These are phyloP conservation scores for Calliphora vicina DNA, from an alignment of 1,140 invertebrate species.

Conservation along the genomic window DNA sequence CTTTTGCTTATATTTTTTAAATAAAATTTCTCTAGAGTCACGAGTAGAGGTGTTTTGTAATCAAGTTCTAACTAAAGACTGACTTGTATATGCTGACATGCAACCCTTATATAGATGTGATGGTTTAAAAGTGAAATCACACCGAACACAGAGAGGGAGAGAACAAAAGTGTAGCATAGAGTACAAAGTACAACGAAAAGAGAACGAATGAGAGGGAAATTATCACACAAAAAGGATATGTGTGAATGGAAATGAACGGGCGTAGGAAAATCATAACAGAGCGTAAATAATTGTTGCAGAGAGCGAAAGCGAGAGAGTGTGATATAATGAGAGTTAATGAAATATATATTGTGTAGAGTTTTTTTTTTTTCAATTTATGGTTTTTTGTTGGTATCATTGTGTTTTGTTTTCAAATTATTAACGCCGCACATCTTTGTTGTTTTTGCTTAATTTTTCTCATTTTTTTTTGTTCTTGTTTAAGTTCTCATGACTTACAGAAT, in stretches of 20 bases:
- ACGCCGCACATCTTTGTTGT: neutral
- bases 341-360: neutral
- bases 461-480: neutral
- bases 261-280: conserved; percentile 29
- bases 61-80: conserved; percentile 37
- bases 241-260: neutral
- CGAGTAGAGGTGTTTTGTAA: conserved; percentile 24
- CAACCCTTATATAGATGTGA: conserved; percentile 39
- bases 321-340: neutral
- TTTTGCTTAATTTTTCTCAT: neutral
- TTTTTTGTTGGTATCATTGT: neutral
- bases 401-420: conserved; percentile 1
- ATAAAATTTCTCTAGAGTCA: conserved; percentile 12
- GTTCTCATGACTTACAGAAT: conserved; percentile 8
- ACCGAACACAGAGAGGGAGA: neutral
- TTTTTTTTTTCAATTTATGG: neutral
- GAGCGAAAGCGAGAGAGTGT: neutral
- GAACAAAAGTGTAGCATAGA: conserved; percentile 30
- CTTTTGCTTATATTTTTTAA: conserved; percentile 27
- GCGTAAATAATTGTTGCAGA: neutral
- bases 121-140: neutral
- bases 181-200: conserved; percentile 16
- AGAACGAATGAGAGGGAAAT: conserved; percentile 14
- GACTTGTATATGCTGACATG: neutral
- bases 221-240: conserved; percentile 14